phyloP scores from a whole-genome alignment of 2,113 vertebrate species.

The Fulmarus glacialis region DNA sequence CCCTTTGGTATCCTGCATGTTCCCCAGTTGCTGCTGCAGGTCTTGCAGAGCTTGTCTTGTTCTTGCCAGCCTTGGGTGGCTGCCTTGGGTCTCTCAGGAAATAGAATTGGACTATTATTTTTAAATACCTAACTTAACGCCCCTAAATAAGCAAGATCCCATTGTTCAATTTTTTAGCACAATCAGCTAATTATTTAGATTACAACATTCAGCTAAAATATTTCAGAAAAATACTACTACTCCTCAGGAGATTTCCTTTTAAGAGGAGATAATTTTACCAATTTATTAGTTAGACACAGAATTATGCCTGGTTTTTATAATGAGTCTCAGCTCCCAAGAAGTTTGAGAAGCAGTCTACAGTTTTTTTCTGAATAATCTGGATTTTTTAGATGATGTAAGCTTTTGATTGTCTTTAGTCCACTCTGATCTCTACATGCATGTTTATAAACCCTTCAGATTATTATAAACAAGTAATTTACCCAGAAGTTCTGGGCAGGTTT shows the following conservation, averaged over 20 bases:
- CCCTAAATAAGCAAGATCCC: background rate
- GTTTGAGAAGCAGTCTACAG: background rate
- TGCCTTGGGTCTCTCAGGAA: background rate
- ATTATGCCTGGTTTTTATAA: background rate
- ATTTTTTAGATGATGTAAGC: rapidly evolving
- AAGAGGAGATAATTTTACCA: background rate
- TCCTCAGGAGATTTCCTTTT: background rate
- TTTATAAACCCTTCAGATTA: background rate
- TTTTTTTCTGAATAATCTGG: background rate
- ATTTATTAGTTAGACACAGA: background rate
- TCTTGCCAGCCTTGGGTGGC: background rate
- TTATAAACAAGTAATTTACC: background rate
- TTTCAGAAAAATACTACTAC: background rate
- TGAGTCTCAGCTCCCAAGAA: background rate
- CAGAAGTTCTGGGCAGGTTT: background rate
- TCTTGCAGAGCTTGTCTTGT: background rate
- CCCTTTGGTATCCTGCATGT: background rate
- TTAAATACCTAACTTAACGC: background rate
- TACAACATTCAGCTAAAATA: rapidly evolving
- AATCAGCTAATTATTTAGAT: background rate
- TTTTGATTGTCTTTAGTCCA: background rate
- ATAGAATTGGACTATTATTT: background rate
- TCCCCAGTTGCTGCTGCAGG: background rate
- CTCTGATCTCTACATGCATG: background rate
- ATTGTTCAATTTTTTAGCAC: background rate